Conservation (phyloP, 2,797 vertebrate species). For the Chelon labrosus region DNA sequence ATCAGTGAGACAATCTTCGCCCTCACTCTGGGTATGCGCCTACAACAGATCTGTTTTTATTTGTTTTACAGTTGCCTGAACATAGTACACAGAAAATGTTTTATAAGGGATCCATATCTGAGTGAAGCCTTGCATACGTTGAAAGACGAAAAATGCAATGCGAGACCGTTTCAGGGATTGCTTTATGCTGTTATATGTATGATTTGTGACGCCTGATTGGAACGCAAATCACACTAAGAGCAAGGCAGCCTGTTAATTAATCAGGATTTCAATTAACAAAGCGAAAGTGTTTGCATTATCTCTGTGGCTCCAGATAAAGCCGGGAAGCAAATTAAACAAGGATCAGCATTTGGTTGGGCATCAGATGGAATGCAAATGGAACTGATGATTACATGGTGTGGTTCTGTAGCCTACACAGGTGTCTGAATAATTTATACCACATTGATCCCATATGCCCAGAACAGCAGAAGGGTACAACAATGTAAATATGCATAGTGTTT, state of each 20-base stretch:
- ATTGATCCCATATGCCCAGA: too few relatives aligned
- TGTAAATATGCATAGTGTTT: too few relatives aligned
- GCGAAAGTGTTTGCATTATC: constrained; percentile 77
- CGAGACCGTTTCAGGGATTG: not conserved
- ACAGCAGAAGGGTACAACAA: too few relatives aligned
- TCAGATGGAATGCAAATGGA: constrained; percentile 58
- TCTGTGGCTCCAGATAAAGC: constrained; percentile 69
- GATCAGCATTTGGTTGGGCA: constrained; percentile 50
- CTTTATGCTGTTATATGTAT: not conserved
- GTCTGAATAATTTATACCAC: not conserved
- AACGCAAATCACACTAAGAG: constrained; percentile 3
- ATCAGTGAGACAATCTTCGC: constrained; percentile 42
- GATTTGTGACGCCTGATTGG: constrained; percentile 14
- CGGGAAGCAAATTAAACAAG: constrained; percentile 70
- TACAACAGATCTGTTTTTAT: constrained; percentile 35
- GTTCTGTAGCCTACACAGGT: not conserved
- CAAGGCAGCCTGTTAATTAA: constrained; percentile 69
- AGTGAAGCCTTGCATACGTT: not conserved
- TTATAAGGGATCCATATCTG: constrained; percentile 30
- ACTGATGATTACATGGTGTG: constrained; percentile 23
- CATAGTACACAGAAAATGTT: not conserved
- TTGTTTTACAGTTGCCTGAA: constrained; percentile 41
- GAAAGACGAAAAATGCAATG: constrained; percentile 1
- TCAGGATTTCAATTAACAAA: constrained; percentile 79
- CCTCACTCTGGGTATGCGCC: constrained; percentile 22